Evolutionary conservation across 2,888 invertebrate genomes (phyloP).

Genomic region (Hecatera dysodea): DNA sequence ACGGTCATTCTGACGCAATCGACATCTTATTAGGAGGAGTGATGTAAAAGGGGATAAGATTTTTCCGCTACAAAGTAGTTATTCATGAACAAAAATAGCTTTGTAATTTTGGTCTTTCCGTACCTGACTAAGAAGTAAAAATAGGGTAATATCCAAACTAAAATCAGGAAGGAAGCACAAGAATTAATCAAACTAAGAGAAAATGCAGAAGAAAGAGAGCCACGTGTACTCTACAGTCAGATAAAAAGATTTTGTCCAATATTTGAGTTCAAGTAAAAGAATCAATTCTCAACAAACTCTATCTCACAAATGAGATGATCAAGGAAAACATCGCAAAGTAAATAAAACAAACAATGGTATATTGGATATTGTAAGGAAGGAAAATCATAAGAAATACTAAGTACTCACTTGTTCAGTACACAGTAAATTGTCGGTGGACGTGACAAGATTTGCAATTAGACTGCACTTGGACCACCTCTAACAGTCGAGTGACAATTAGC

Average conservation of each 20-base stretch:
- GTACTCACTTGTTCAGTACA: conserved; percentile 25
- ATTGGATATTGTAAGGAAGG: conserved; percentile 29
- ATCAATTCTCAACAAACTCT: neutral
- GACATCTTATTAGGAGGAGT: conserved; percentile 13
- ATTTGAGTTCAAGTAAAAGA: neutral
- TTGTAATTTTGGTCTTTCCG: neutral
- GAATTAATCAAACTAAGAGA: neutral
- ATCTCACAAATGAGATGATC: neutral
- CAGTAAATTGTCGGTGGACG: conserved; percentile 31
- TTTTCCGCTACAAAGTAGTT: conserved; percentile 23
- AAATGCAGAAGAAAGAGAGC: neutral
- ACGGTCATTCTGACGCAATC: conserved; percentile 46
- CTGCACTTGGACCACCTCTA: conserved; percentile 34
- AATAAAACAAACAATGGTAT: conserved; percentile 21
- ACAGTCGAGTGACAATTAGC: conserved; percentile 47
- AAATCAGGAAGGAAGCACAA: neutral
- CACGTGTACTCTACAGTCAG: too few relatives aligned
- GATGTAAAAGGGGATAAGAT: conserved; percentile 14
- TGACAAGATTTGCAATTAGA: conserved; percentile 44
- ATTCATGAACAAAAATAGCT: conserved; percentile 2
- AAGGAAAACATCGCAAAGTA: conserved; percentile 25
- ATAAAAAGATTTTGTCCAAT: neutral
- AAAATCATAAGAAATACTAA: conserved; percentile 42
- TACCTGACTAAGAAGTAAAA: neutral
- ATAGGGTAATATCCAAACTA: neutral